Percentiles rank a stretch among this genome's conserved stretches.
phyloP scores from a whole-genome alignment of 2,113 vertebrate species.

The Pangasianodon hypophthalmus region DNA sequence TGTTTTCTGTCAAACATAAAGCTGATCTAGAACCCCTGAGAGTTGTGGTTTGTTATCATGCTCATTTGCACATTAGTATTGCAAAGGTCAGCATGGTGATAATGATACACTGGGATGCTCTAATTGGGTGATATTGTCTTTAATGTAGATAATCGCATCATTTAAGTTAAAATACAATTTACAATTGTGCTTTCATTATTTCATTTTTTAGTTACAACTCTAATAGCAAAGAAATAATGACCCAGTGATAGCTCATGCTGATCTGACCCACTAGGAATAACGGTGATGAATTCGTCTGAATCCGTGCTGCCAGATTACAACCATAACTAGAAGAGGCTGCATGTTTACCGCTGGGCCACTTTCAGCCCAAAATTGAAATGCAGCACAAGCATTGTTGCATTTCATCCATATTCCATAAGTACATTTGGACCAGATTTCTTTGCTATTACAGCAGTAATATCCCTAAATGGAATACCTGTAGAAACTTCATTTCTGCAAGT shows the following conservation, averaged over 20 bases:
- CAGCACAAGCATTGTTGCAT: neutral
- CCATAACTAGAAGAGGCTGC: neutral
- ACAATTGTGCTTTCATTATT: constrained; percentile 34
- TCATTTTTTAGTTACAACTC: neutral
- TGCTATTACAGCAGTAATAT: neutral
- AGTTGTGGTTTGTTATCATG: neutral
- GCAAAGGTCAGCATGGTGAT: neutral
- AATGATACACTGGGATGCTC: neutral
- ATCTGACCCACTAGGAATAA: neutral
- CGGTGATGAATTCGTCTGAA: neutral
- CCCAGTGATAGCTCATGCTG: neutral
- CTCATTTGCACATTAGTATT: neutral
- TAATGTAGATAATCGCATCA: constrained; percentile 6
- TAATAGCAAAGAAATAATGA: neutral
- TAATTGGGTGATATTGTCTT: constrained; percentile 15
- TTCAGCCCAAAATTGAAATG: neutral
- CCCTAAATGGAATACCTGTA: neutral
- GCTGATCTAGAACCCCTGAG: neutral
- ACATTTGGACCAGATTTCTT: neutral
- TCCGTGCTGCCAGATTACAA: neutral
- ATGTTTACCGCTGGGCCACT: neutral
- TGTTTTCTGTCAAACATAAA: neutral
- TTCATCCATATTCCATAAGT: neutral
- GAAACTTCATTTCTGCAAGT: neutral
- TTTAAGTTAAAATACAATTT: constrained; percentile 46